These are phyloP conservation scores for Megaceryle maxima DNA, from an alignment of 2,113 vertebrate species.

Conservation along the genomic window DNA sequence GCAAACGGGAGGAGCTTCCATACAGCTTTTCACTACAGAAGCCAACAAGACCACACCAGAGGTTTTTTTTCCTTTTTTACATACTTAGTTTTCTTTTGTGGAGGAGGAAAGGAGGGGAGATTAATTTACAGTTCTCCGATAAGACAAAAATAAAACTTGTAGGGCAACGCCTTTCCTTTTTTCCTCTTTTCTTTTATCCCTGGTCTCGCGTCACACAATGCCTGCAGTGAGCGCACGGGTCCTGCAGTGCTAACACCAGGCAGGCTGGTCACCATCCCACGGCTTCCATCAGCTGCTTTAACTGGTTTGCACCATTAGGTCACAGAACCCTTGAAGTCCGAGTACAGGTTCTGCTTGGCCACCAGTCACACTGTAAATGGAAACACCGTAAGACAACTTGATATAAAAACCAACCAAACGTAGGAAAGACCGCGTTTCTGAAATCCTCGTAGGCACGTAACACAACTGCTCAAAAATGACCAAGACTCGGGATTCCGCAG, in stretches of 20 bases:
- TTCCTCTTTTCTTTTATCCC: not conserved
- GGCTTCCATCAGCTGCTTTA: not conserved
- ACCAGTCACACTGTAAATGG: not conserved
- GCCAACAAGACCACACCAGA: not conserved
- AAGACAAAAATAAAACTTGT: conserved; percentile 50
- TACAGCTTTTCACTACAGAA: not conserved
- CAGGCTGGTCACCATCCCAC: not conserved
- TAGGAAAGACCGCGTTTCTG: fast-evolving
- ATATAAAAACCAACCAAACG: fast-evolving
- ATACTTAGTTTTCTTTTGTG: not conserved
- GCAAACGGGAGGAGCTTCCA: not conserved
- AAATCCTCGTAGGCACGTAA: not conserved
- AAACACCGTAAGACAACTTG: not conserved
- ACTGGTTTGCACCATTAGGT: not conserved
- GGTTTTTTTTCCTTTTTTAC: not conserved
- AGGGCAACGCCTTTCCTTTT: conserved; percentile 52
- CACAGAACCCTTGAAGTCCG: not conserved
- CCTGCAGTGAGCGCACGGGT: not conserved
- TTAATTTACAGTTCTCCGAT: conserved; percentile 6
- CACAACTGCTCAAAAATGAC: not conserved
- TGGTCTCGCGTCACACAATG: conserved; percentile 11
- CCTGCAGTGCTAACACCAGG: not conserved
- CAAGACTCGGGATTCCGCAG: not conserved
- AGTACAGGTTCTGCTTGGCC: not conserved
- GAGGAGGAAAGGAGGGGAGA: conserved; percentile 56